Evolutionary conservation across 37 sponge, comb jelly and placozoan genomes (phyloP), one percentile per base, ranked within the genome.

Genomic region (Beroe ovata): DNA sequence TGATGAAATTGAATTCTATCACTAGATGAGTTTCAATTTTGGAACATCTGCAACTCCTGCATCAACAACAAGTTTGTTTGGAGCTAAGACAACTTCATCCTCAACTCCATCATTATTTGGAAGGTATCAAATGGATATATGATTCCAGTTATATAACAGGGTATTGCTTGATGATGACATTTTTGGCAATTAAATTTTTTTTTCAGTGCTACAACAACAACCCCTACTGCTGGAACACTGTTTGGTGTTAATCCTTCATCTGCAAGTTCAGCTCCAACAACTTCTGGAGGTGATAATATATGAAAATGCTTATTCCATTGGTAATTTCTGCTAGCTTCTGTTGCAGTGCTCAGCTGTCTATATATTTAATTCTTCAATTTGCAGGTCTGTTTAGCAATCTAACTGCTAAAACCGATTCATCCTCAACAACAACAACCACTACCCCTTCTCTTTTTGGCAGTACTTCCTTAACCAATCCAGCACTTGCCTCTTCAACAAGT

Each of bases 221-320:
- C 84, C 1, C 58, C 59, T 8, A 77, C 58, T 39, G 84, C 84
- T 39, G 84, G 84, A 39, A 77, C 84, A 0, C 54, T 77, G 28
- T 77, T 77, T 22, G 84, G 84, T 19, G 84, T 77, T 8, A 39
- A 77, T 4, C 59, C 84, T 6, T 77, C 84, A n/a, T 47, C 84
- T n/a, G 21, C 8, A 4, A 25, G 22, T 26, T 16, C 84, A 3
- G 4, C 84, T 42, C 8, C 84, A 21, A 35, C 54, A 3, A 16
- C 84, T 47, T 11, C 84, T 28, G 54, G 29, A 26, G 84, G 84
- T 77, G 19, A 3, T 6, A 41, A 47, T n/a, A 29, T 69, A 3
- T 62, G n/a, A n/a, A n/a, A n/a, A n/a, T n/a, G n/a, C n/a, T 4
- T 62, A 28, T 20, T 4, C 20, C 22, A 62, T 25, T 62, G 63